Percentiles rank a stretch among this genome's conserved stretches.
phyloP scores from a whole-genome alignment of 2,113 vertebrate species.

The Rhabdornis inornatus region DNA sequence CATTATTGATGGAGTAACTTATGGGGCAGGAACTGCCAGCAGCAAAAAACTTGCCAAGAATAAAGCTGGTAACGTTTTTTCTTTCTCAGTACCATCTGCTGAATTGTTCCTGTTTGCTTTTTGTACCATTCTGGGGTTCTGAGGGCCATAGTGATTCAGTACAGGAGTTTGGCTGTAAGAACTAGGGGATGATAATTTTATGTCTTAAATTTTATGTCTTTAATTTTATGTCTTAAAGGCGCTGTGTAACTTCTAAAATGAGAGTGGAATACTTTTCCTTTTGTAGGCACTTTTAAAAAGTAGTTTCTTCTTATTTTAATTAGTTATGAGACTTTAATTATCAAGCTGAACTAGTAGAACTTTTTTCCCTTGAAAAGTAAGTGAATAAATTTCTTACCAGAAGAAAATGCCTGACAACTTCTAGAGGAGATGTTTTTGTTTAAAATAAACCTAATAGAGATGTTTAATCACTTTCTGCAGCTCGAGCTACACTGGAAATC shows the following conservation, averaged over 20 bases:
- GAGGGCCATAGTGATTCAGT: not conserved
- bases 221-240: not conserved
- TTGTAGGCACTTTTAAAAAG: not conserved
- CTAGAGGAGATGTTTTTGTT: not conserved
- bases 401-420: not conserved
- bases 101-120: not conserved
- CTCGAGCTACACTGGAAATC: constrained; percentile 98
- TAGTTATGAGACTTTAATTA: not conserved
- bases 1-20: constrained; percentile 98
- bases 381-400: not conserved
- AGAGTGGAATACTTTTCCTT: not conserved
- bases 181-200: not conserved
- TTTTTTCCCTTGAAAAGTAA: not conserved
- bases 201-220: not conserved
- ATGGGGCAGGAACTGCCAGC: constrained; percentile 98
- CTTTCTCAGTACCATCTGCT: not conserved
- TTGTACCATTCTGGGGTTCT: not conserved
- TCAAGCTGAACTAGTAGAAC: not conserved
- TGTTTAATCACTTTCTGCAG: constrained; percentile 61
- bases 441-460: not conserved
- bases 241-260: not conserved
- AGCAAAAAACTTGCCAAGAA: constrained; percentile 99
- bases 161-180: not conserved
- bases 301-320: not conserved
- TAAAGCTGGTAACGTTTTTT: constrained; percentile 90